These are phyloP conservation scores for Diadema setosum DNA, from an alignment of 35 echinoderm and acorn worm genomes.

Conservation along the genomic window DNA sequence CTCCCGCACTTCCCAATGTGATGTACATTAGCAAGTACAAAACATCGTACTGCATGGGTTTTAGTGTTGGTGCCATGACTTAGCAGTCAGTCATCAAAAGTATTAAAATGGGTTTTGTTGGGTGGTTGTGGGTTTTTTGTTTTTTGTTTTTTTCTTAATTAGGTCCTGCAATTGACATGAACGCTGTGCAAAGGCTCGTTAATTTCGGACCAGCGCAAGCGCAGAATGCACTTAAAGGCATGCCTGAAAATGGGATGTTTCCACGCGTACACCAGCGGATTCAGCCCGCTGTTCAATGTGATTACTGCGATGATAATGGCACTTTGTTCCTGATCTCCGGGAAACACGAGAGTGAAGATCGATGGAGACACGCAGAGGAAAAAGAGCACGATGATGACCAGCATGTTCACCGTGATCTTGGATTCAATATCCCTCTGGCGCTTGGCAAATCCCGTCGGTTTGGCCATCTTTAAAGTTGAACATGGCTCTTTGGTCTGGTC, in stretches of 20 bases:
- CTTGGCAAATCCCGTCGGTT: background rate
- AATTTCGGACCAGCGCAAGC: background rate
- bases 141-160: too few relatives aligned
- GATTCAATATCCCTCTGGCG: background rate
- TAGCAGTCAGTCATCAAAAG: too few relatives aligned
- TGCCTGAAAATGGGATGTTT: background rate
- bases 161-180: too few relatives aligned
- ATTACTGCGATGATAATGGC: background rate
- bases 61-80: too few relatives aligned
- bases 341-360: background rate
- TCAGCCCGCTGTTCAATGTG: background rate
- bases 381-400: background rate
- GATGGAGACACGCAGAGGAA: background rate
- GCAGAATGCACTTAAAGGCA: background rate
- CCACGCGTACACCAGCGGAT: background rate
- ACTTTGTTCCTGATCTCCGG: background rate
- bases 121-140: too few relatives aligned
- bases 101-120: too few relatives aligned
- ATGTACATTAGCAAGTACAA: too few relatives aligned
- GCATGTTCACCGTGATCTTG: background rate
- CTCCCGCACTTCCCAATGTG: too few relatives aligned
- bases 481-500: too few relatives aligned
- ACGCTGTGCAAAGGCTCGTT: background rate
- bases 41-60: too few relatives aligned
- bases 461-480: too few relatives aligned